Evolutionary conservation across 2,113 vertebrate genomes (phyloP).

Genomic region (Micronisus gabar): DNA sequence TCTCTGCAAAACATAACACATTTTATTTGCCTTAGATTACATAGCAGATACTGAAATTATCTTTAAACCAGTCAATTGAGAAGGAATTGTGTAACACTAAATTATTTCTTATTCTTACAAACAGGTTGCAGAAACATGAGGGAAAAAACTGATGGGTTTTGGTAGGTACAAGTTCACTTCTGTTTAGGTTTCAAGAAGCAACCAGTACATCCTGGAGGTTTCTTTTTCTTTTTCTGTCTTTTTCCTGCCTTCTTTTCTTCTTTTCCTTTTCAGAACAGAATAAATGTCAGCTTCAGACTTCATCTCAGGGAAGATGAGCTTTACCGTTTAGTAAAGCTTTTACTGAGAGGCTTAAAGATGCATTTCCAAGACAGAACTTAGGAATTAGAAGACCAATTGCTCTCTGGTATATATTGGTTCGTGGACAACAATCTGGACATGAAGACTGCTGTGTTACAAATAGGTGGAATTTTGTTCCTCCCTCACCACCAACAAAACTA

Average conservation of each 20-base stretch:
- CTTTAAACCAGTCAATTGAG: slow-evolving; percentile 9
- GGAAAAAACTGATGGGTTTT: not conserved
- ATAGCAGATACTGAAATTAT: not conserved
- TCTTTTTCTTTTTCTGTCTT: not conserved
- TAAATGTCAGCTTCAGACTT: not conserved
- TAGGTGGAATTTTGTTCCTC: not conserved
- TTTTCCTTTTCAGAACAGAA: not conserved
- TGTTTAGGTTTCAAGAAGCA: not conserved
- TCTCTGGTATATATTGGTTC: not conserved
- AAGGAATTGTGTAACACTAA: not conserved
- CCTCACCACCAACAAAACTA: not conserved
- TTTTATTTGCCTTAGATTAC: not conserved
- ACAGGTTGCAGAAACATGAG: not conserved
- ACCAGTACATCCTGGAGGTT: not conserved
- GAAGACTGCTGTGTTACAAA: not conserved
- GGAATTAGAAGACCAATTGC: not conserved
- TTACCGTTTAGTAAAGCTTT: not conserved
- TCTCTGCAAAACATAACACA: slow-evolving; percentile 17
- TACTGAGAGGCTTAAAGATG: not conserved
- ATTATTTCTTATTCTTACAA: slow-evolving; percentile 6
- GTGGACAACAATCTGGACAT: not conserved
- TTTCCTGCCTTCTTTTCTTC: not conserved
- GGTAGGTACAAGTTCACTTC: not conserved
- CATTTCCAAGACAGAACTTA: not conserved
- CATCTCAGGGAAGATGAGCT: not conserved